phyloP scores from a whole-genome alignment of 2,888 invertebrate species.

The Kryphioiulus occultus region DNA sequence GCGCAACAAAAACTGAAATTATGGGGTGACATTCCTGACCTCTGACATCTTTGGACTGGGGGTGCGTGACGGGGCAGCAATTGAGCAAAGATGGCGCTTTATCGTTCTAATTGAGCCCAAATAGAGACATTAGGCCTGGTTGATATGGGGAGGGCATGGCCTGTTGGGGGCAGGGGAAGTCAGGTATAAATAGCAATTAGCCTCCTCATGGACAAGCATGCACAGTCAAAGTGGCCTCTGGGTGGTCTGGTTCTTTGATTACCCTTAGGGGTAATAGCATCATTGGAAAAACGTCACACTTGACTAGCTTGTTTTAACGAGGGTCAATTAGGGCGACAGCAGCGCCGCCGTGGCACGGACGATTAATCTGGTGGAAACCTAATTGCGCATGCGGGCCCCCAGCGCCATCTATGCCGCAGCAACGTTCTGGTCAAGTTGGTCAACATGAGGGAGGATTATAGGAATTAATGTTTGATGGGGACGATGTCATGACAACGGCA shows the following conservation, averaged over 20 bases:
- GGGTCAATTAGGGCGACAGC: neutral
- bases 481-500: neutral
- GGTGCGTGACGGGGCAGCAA: neutral
- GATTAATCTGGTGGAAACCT: neutral
- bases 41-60: neutral
- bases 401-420: too few relatives aligned
- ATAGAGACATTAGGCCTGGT: neutral
- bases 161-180: neutral
- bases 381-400: too few relatives aligned
- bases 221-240: neutral
- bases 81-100: neutral
- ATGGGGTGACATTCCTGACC: neutral
- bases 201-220: neutral
- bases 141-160: neutral
- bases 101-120: neutral
- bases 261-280: neutral
- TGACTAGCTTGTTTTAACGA: neutral
- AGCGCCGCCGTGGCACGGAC: neutral
- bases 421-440: neutral
- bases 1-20: neutral
- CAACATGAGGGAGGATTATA: neutral
- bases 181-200: slow-evolving; percentile 2
- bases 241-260: neutral
- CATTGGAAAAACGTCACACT: neutral
- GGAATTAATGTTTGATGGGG: neutral